phyloP scores from a whole-genome alignment of 92 coral and sea anemone genomes.

The Parazoanthus swiftii region DNA sequence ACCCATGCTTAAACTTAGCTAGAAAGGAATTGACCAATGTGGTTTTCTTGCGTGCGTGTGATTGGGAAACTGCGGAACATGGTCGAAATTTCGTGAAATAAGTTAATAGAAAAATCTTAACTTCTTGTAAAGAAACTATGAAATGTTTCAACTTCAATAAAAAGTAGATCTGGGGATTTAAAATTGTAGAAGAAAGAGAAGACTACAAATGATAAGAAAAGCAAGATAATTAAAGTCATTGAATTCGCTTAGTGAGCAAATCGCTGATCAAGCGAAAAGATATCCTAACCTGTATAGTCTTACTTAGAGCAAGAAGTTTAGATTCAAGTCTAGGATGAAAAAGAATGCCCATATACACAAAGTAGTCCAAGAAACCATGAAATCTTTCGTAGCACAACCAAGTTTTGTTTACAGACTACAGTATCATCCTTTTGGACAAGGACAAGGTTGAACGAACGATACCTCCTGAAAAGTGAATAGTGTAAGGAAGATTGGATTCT shows the following conservation, averaged over 20 bases:
- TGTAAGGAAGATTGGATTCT: background rate
- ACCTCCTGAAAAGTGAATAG: background rate
- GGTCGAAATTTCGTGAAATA: no score
- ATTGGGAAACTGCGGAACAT: background rate
- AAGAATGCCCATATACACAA: background rate
- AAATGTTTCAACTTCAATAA: no score
- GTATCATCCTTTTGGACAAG: background rate
- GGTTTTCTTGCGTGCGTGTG: background rate
- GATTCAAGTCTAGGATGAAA: background rate
- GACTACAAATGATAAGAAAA: no score
- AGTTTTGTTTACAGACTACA: background rate
- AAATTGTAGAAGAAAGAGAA: no score
- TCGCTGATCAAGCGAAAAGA: background rate
- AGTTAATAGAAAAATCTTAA: no score
- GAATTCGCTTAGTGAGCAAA: background rate
- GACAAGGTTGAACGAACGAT: background rate
- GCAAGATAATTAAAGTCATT: background rate
- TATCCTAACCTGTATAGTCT: background rate
- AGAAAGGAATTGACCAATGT: background rate
- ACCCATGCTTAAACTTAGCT: background rate
- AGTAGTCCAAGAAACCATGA: background rate
- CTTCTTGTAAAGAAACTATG: no score
- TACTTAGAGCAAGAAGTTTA: background rate
- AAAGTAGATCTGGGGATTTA: background rate
- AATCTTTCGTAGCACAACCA: background rate